phyloP scores from a whole-genome alignment of 2,113 vertebrate genomes.

The Vidua macroura region DNA sequence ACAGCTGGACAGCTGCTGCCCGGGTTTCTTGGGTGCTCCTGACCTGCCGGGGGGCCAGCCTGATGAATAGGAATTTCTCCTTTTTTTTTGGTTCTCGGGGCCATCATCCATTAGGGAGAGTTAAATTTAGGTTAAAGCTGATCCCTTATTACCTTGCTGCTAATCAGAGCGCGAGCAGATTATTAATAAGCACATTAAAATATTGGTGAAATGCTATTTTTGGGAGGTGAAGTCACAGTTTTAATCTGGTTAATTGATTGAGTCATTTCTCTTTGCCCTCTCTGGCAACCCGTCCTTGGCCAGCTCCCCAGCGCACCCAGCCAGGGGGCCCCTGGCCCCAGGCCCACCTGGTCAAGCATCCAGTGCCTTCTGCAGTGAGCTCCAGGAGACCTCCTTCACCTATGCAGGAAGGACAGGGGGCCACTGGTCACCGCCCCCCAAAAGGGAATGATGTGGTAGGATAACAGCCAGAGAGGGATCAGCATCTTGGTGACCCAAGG shows the following conservation, averaged over 20 bases:
- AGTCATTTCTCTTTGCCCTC: conserved; percentile 46
- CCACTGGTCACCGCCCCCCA: neutral
- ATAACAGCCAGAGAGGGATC: neutral
- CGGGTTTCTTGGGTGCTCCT: neutral
- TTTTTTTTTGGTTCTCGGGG: conserved; percentile 46
- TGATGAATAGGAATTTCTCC: neutral
- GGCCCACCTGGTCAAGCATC: neutral
- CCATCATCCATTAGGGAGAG: conserved; percentile 66
- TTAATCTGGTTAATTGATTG: conserved; percentile 62
- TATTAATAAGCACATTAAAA: conserved; percentile 72
- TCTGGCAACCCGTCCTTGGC: neutral
- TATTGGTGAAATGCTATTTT: conserved; percentile 68
- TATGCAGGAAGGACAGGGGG: neutral
- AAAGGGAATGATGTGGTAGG: neutral
- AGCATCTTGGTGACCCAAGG: neutral
- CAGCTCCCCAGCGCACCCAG: neutral
- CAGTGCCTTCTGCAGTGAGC: neutral
- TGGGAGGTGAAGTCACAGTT: conserved; percentile 58
- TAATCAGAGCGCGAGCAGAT: conserved; percentile 66
- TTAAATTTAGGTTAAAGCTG: conserved; percentile 70
- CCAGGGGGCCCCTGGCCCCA: rapidly evolving
- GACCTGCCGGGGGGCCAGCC: neutral
- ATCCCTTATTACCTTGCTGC: conserved; percentile 67
- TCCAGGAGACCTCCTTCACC: neutral
- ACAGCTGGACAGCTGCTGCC: neutral